Evolutionary conservation across 2,113 vertebrate species (phyloP).

Genomic region (Boulengeromyrus knoepffleri): DNA sequence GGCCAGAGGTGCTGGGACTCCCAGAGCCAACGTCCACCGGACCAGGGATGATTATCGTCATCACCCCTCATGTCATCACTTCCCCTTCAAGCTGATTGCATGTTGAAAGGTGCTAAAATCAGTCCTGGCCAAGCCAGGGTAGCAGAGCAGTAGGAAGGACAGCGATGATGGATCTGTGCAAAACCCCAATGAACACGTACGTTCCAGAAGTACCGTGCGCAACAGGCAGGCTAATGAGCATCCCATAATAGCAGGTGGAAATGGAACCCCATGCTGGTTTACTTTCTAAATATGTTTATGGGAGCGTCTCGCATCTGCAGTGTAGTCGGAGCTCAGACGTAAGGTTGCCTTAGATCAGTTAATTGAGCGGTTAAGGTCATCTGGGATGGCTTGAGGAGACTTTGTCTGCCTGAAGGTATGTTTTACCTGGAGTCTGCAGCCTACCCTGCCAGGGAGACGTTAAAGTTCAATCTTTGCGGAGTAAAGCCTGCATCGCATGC

Average conservation of each 20-base stretch:
- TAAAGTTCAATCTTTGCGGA: background rate
- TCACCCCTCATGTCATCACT: background rate
- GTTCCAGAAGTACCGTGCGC: background rate
- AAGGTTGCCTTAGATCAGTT: constrained; percentile 40
- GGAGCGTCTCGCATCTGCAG: background rate
- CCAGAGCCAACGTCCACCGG: background rate
- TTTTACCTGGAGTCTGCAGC: background rate
- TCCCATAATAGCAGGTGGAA: background rate
- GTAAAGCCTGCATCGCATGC: background rate
- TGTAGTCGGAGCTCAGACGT: background rate
- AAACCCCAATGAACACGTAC: background rate
- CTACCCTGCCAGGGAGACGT: background rate
- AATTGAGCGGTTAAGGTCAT: constrained; percentile 59
- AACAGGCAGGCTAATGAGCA: background rate
- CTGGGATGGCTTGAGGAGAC: background rate
- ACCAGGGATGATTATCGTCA: background rate
- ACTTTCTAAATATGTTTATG: background rate
- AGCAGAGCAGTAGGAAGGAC: background rate
- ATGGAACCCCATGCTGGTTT: background rate
- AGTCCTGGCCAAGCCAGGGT: background rate
- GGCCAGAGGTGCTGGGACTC: background rate
- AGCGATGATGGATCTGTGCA: background rate
- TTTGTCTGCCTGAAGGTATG: background rate
- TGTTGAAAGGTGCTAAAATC: background rate
- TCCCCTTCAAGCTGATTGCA: background rate